A percentile compares a stretch with the other conserved stretches of the same genome.
phyloP scores from a whole-genome alignment of 2,888 invertebrate species.

The Acheta domesticus region DNA sequence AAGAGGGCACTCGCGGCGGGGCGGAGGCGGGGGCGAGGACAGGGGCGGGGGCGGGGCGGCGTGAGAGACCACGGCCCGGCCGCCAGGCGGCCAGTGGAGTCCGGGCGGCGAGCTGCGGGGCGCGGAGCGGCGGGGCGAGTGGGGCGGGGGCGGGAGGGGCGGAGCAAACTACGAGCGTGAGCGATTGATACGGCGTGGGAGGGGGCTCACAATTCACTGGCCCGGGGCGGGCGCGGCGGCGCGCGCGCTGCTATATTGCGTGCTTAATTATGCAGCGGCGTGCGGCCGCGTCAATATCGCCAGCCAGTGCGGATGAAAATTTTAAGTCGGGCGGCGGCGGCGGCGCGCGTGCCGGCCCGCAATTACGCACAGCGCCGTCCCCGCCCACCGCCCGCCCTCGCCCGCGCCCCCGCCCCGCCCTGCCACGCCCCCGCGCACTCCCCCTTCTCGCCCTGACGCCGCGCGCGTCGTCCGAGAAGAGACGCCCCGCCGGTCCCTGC shows the following conservation, averaged over 20 bases:
- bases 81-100: neutral
- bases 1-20: neutral
- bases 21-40: neutral
- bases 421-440: neutral
- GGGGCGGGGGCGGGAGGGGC: conserved; percentile 18
- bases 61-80: neutral
- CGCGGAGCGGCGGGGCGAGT: neutral
- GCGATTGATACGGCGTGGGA: conserved; percentile 12
- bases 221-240: conserved; percentile 20
- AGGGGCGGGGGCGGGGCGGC: neutral
- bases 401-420: neutral
- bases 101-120: neutral
- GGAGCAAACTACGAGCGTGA: conserved; percentile 20
- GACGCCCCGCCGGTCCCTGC: neutral
- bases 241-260: neutral
- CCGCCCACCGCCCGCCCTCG: neutral
- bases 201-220: conserved; percentile 20
- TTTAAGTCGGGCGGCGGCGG: conserved; percentile 11
- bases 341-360: conserved; percentile 10
- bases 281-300: conserved; percentile 18
- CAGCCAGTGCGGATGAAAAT: conserved; percentile 1
- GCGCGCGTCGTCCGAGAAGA: neutral
- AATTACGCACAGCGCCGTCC: neutral
- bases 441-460: neutral
- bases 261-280: conserved; percentile 18